These are phyloP conservation scores for Heliconius erato DNA, from an alignment of 2,888 invertebrate genomes.

Conservation along the genomic window DNA sequence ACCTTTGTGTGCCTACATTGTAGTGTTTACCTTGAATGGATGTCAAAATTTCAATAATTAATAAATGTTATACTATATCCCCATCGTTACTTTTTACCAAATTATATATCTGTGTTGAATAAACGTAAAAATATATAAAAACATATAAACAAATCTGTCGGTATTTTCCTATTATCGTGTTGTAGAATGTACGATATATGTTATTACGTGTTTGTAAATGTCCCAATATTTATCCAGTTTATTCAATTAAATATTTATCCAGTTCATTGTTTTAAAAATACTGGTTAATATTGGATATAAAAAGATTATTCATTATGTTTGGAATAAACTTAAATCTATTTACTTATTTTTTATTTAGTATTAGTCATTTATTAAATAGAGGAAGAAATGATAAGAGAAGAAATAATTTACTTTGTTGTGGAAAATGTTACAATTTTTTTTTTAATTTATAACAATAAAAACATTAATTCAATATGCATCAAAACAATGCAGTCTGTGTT, in stretches of 20 bases:
- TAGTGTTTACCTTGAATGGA: conserved; percentile 42
- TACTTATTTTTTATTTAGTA: not conserved
- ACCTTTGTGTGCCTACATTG: conserved; percentile 55
- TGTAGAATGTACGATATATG: conserved; percentile 30
- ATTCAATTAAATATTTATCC: not conserved
- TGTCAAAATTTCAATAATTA: conserved; percentile 32
- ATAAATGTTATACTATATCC: conserved; percentile 25
- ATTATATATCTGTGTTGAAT: conserved; percentile 37
- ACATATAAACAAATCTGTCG: conserved; percentile 26
- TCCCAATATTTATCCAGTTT: conserved; percentile 4
- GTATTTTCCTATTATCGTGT: conserved; percentile 35
- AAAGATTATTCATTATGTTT: too few relatives aligned
- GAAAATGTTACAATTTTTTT: not conserved
- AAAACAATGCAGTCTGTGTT: conserved; percentile 24
- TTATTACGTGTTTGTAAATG: conserved; percentile 22
- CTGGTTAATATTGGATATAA: too few relatives aligned
- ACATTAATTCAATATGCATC: not conserved
- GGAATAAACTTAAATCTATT: too few relatives aligned
- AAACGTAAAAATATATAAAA: conserved; percentile 26
- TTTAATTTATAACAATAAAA: not conserved
- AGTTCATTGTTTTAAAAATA: not conserved
- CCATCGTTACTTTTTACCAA: conserved; percentile 35
- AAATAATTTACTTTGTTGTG: not conserved
- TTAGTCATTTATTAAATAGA: not conserved
- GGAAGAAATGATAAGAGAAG: not conserved